Evolutionary conservation across 2,797 vertebrate species (phyloP), one percentile per base, ranked within the genome.

Genomic region (Anguilla obscura): DNA sequence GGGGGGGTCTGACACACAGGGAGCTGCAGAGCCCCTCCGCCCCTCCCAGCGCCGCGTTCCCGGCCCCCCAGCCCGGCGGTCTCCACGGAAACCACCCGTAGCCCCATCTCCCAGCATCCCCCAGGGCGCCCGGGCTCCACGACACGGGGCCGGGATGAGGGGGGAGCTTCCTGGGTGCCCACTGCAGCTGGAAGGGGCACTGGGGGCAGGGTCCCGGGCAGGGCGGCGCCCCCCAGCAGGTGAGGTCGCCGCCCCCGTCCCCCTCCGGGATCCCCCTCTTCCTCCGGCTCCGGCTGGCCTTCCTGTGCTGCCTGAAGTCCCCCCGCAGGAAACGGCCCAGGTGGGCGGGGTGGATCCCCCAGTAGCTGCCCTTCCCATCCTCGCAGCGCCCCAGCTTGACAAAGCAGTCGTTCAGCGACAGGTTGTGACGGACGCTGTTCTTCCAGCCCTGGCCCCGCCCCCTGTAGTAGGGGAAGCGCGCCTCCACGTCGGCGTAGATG

Each of bases 391-490:
- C 92, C 90, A 95, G 92, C 90, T 95, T 95, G 89, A 96, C 93
- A 88, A 96, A 96, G 87, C 94, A 96, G 40, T 94, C 90, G 9
- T 96, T 96, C 74, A 94, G 91, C 0, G 93, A 96, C 87, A 96
- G 92, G 88, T 94, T 95, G 91, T 96, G 93, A 56, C 92, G 90
- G 14, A 95, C 88, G 0, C 93, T 94, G 92, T 96, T 95, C 90
- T 89, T 96, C 94, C 92, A 95, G 60, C 92, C 93, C 1, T 36
- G 90, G 0, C 86, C 84, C 87, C 93, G 93, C 85, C 86, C 92
- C 89, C 85, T 91, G 48, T 94, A 94, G 85, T 94, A 93, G 33
- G 93, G 93, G 90, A 95, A 95, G 50, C 90, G 90, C 36, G 94
- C 92, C 93, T 95, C 92, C 90, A 92, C 94, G 0, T 93, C 94